These are phyloP conservation scores for Zygaena filipendulae DNA, from an alignment of 2,888 invertebrate genomes.

Conservation along the genomic window DNA sequence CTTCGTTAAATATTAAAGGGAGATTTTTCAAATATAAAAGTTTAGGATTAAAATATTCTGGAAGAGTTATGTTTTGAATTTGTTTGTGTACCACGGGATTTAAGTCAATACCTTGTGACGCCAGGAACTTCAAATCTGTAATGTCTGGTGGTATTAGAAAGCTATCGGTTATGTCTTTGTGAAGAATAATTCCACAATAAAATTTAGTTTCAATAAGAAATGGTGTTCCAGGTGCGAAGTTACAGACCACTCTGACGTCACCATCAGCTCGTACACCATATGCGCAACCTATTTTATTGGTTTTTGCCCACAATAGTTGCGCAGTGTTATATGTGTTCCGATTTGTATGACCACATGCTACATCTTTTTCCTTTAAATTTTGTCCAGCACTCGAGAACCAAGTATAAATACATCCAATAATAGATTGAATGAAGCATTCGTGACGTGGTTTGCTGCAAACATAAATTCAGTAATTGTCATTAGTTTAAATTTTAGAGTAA, in stretches of 20 bases:
- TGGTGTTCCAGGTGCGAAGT: slow-evolving; percentile 52
- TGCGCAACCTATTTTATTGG: slow-evolving; percentile 51
- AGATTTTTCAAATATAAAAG: neutral
- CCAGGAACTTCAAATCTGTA: slow-evolving; percentile 22
- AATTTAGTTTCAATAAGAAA: slow-evolving; percentile 33
- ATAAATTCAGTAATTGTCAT: neutral
- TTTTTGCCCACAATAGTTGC: slow-evolving; percentile 49
- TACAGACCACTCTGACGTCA: slow-evolving; percentile 44
- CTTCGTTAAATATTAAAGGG: slow-evolving; percentile 3
- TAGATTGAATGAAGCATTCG: slow-evolving; percentile 42
- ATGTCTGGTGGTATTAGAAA: slow-evolving; percentile 17
- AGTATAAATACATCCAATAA: slow-evolving; percentile 45
- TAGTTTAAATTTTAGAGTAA: neutral
- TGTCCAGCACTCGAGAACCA: slow-evolving; percentile 45
- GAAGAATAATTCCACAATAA: slow-evolving; percentile 41
- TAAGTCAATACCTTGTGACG: slow-evolving; percentile 25
- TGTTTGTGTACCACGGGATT: slow-evolving; percentile 5
- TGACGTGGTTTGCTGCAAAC: slow-evolving; percentile 36
- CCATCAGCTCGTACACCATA: slow-evolving; percentile 31
- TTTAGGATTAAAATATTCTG: neutral
- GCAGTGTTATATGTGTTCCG: slow-evolving; percentile 35
- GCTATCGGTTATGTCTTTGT: slow-evolving; percentile 21
- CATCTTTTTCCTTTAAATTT: slow-evolving; percentile 29
- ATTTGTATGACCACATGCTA: slow-evolving; percentile 41
- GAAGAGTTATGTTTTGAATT: neutral